phyloP scores from a whole-genome alignment of 2,113 vertebrate species.

The Cyrtonyx montezumae region DNA sequence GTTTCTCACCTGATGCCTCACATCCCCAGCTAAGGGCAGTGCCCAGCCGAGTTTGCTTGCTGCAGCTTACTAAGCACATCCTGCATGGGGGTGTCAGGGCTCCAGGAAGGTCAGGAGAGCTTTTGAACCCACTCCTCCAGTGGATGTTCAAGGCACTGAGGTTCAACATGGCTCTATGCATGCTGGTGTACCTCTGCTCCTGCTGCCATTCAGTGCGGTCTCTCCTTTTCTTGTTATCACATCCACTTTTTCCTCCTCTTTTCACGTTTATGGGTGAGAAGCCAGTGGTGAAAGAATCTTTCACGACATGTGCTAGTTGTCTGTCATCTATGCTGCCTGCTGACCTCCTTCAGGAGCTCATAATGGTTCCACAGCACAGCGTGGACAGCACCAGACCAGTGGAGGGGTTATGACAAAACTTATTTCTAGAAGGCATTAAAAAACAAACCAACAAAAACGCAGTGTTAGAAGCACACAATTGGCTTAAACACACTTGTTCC shows the following conservation, averaged over 20 bases:
- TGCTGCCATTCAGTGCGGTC: background rate
- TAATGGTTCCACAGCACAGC: background rate
- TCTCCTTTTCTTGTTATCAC: background rate
- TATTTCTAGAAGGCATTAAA: background rate
- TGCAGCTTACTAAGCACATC: background rate
- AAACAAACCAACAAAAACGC: background rate
- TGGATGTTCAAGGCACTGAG: background rate
- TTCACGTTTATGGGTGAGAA: background rate
- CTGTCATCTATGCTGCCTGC: accelerated
- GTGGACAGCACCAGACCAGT: background rate
- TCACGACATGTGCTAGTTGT: background rate
- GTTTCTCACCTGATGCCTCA: background rate
- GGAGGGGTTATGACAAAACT: background rate
- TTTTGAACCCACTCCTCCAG: background rate
- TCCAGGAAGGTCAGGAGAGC: background rate
- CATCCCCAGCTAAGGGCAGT: background rate
- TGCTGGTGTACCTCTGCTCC: background rate
- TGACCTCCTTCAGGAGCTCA: background rate
- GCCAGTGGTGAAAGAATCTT: background rate
- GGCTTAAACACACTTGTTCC: background rate
- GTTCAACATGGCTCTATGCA: background rate
- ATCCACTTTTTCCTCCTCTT: background rate
- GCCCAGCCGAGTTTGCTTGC: background rate
- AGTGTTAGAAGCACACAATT: background rate
- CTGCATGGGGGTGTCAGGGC: background rate